Base-by-base conservation (phyloP, 2,113 vertebrate species). In the Jacana jacana region DNA sequence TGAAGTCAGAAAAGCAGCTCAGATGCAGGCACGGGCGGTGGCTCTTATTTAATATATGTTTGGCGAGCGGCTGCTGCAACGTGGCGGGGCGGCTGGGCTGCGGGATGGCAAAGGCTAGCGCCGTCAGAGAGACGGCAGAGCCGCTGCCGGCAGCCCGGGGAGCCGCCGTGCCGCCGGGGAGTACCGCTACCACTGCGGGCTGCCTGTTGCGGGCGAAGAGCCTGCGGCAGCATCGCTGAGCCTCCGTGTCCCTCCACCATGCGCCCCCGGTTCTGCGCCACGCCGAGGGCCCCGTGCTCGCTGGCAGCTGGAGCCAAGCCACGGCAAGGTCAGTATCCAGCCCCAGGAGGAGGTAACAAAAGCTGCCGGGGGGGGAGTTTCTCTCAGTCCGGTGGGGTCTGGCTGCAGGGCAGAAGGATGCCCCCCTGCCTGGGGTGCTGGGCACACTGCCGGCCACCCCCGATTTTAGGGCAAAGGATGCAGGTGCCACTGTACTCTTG, bases 171-270 rank as follows among this genome's bases (percentile, higher is more conserved):
- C 68, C 37, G 61, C 80, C 11, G 20, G 48, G 60, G 83, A 79
- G 9, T 58, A 81, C 84, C 27, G 0, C 9, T 7, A 5, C 85
- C 9, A 9, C 42, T 5, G 3, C 22, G 17, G 28, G 54, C 81
- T 10, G 63, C 28, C 2, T 4, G 24, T 17, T 3, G 7, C 2
- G 2, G 2, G 46, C 60, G 40, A 24, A 42, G 44, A n/a, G 40
- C 78, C 37, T 6, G 4, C 4, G 4, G 75, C 35, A 37, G 65
- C 33, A 4, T 20, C 48, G 4, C 77, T 27, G 58, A 63, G 81
- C 89, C 70, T 11, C 77, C 6, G 30, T 8, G 52, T 33, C 81
- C 69, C 68, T 54, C 35, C 44, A 3, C 55, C 80, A 52, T 60
- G 91, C 13, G 22, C 55, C 61, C 86, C 46, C 7, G 0, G 54